These are phyloP conservation scores for Varecia variegata DNA, from an alignment of 2,797 vertebrate species.

Conservation along the genomic window DNA sequence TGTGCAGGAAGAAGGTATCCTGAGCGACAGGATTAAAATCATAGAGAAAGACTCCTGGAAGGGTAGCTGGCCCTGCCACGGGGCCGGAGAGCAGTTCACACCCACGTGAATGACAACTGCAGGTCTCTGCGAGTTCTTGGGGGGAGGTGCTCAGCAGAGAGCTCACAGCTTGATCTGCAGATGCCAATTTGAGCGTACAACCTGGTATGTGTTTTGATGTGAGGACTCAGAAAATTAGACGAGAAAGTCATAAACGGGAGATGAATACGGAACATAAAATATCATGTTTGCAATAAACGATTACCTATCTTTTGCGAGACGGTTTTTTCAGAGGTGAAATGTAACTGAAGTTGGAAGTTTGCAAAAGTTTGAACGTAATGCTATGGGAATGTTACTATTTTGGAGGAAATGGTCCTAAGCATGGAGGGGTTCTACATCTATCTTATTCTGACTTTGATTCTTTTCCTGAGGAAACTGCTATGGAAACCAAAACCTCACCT, in stretches of 20 bases:
- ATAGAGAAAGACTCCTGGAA: neutral
- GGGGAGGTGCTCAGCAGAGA: neutral
- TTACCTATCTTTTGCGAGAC: conserved; percentile 28
- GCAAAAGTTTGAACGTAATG: neutral
- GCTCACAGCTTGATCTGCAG: conserved; percentile 48
- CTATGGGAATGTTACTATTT: neutral
- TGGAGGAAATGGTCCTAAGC: neutral
- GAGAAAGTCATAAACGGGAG: conserved; percentile 33
- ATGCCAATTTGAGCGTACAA: conserved; percentile 61
- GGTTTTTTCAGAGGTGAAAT: neutral
- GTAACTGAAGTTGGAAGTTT: neutral
- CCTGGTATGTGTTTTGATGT: conserved; percentile 46
- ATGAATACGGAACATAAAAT: conserved; percentile 64
- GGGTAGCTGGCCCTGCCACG: neutral
- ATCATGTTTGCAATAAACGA: neutral
- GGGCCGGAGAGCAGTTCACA: neutral
- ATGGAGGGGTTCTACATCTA: neutral
- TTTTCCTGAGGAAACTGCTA: conserved; percentile 26
- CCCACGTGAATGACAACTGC: conserved; percentile 8
- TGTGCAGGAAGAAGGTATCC: conserved; percentile 3
- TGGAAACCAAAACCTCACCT: neutral
- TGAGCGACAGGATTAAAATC: conserved; percentile 48
- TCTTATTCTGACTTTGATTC: conserved; percentile 30
- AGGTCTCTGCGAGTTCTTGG: conserved; percentile 30
- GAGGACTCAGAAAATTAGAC: conserved; percentile 45